These are phyloP conservation scores for Dipodomys stephensi DNA, from an alignment of 2,113 vertebrate genomes.

Conservation along the genomic window DNA sequence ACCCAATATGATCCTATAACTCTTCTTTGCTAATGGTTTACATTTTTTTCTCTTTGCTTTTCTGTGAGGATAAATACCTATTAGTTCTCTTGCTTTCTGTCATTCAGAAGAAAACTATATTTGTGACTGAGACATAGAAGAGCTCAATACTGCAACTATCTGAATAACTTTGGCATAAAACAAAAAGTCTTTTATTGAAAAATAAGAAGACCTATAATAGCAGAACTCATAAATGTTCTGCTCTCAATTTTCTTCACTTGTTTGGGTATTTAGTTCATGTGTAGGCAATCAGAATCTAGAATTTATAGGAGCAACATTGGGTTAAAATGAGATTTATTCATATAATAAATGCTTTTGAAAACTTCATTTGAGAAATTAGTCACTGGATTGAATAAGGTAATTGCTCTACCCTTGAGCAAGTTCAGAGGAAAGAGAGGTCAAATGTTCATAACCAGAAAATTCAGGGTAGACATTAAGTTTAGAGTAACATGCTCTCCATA, in stretches of 20 bases:
- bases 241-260: background rate
- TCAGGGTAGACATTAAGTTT: background rate
- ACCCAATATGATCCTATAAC: background rate
- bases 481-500: background rate
- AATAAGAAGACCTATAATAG: background rate
- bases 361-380: background rate
- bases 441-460: background rate
- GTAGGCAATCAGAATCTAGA: background rate
- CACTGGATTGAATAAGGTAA: background rate
- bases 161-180: background rate
- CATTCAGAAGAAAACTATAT: conserved; percentile 15
- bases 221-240: background rate
- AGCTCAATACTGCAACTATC: background rate
- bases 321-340: background rate
- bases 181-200: background rate
- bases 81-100: background rate
- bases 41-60: background rate
- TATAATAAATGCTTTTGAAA: background rate
- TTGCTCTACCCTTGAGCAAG: background rate
- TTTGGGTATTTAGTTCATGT: background rate
- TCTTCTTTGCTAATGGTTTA: background rate
- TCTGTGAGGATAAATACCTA: background rate
- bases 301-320: background rate
- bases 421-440: background rate
- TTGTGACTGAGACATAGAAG: background rate